A percentile compares a stretch with the other conserved stretches of the same genome.
Evolutionary conservation across 2,797 vertebrate species (phyloP).

Genomic region (Echeneis naucrates): DNA sequence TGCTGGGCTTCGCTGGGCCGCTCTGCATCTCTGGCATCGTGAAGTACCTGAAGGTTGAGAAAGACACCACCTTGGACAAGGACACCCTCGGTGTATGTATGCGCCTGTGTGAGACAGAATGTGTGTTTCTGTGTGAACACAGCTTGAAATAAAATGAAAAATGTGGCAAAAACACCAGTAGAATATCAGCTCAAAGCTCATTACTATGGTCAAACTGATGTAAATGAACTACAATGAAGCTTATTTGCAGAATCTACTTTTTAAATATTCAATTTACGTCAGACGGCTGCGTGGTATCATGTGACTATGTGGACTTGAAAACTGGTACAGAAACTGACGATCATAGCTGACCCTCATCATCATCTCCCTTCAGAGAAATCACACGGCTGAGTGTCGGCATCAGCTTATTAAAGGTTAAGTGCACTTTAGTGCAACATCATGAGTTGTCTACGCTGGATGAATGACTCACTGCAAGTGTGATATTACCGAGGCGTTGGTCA

Average conservation of each 20-base stretch:
- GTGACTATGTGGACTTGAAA: not conserved
- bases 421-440: conserved; percentile 14
- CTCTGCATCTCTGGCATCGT: conserved; percentile 96
- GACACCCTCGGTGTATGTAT: conserved; percentile 12
- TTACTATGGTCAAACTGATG: too few species aligned
- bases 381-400: conserved; percentile 19
- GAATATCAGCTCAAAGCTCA: too few species aligned
- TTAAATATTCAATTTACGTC: too few species aligned
- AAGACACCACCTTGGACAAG: fast-evolving
- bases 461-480: conserved; percentile 62
- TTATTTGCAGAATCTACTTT: too few species aligned
- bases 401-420: conserved; percentile 32
- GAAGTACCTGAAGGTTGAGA: conserved; percentile 74
- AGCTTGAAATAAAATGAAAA: too few species aligned
- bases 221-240: too few species aligned
- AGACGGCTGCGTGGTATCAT: not conserved
- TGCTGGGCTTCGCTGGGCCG: conserved; percentile 95
- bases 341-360: not conserved
- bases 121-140: too few species aligned
- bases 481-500: conserved; percentile 61
- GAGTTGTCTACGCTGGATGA: not conserved
- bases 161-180: too few species aligned
- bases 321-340: not conserved
- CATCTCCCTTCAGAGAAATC: conserved; percentile 21
- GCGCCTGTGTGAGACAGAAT: not conserved